Conservation (phyloP, 2,797 vertebrate species). For the Sardinella longiceps region DNA sequence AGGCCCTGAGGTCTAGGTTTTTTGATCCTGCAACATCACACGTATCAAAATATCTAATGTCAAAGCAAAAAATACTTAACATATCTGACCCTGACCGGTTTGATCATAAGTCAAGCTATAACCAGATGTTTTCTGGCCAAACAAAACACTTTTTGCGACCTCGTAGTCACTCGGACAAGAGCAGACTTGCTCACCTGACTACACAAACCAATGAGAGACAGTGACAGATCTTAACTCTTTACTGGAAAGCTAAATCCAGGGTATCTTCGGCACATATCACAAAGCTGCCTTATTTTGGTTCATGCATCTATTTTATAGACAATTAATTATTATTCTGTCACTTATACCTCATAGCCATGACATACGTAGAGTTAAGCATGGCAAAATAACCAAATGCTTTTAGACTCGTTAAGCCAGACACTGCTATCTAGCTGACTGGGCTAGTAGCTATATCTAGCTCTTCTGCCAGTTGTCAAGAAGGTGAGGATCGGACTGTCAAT, state of each 20-base stretch:
- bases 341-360: no score
- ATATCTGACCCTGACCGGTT: neutral
- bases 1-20: no score
- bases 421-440: neutral
- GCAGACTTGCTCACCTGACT: constrained; percentile 9
- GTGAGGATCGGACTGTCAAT: neutral
- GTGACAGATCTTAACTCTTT: constrained; percentile 6
- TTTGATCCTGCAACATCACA: neutral
- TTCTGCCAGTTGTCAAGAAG: neutral
- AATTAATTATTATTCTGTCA: neutral
- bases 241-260: neutral
- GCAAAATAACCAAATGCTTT: neutral
- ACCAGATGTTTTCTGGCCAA: neutral
- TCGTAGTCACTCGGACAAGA: neutral
- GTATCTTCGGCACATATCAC: neutral
- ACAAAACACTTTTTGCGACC: neutral
- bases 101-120: neutral
- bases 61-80: neutral
- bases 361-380: neutral
- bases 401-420: neutral
- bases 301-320: neutral
- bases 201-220: constrained; percentile 13
- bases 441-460: neutral
- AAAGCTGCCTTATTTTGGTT: neutral
- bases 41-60: neutral